These are phyloP conservation scores for Polyodon spathula DNA, from an alignment of 2,113 vertebrate species.

Conservation along the genomic window DNA sequence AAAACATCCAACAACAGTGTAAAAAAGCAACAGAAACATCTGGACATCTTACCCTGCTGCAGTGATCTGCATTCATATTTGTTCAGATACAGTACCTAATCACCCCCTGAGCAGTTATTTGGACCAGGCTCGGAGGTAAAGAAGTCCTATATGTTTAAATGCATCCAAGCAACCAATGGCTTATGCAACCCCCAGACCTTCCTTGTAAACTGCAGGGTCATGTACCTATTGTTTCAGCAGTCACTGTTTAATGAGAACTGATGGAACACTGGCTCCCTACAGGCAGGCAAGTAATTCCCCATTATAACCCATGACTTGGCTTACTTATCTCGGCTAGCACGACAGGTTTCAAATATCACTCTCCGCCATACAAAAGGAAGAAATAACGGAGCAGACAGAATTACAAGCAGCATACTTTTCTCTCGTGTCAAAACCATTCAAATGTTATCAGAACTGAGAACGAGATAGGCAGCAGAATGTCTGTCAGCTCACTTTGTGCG, in stretches of 20 bases:
- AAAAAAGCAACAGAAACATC: no score
- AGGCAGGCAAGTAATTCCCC: not conserved
- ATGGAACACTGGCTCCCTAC: not conserved
- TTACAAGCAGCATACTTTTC: not conserved
- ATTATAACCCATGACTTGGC: constrained; percentile 13
- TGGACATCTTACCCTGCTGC: no score
- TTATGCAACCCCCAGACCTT: constrained; percentile 14
- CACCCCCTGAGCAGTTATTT: no score
- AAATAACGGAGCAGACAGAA: constrained; percentile 14
- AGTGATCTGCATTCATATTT: no score
- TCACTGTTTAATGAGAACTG: not conserved
- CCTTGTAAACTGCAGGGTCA: constrained; percentile 13
- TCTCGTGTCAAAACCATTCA: constrained; percentile 7
- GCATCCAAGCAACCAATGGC: constrained; percentile 12
- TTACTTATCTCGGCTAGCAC: not conserved
- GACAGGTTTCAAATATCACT: not conserved
- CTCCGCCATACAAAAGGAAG: constrained; percentile 2
- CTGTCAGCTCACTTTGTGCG: constrained; percentile 25
- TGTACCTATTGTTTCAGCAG: constrained; percentile 9
- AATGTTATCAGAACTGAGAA: constrained; percentile 12
- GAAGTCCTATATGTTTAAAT: no score
- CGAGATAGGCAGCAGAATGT: not conserved
- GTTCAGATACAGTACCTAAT: no score
- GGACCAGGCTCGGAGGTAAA: no score
- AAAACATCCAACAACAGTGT: no score